Evolutionary conservation across 2,113 vertebrate species (phyloP), one percentile per base, ranked within the genome.

Genomic region (Thinocorus orbignyianus): DNA sequence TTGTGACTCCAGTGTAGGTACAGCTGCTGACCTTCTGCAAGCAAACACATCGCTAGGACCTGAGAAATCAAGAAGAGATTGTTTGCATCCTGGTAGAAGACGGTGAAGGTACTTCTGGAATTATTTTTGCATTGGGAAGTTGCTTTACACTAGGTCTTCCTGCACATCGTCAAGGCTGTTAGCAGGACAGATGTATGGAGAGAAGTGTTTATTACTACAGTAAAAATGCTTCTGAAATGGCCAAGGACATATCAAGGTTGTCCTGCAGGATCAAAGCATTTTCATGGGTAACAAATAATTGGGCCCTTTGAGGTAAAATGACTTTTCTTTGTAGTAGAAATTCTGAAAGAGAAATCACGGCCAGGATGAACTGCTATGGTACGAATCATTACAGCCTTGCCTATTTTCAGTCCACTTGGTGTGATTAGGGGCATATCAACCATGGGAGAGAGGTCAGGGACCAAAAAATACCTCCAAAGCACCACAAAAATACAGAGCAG

Each of bases 1-100:
- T 99, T 99, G 97, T 99, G 99, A 94, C 97, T 98, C 97, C 98
- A 99, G 97, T 99, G 99, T 25, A 99, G 97, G 60, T 99, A 98
- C 35, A 99, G 95, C 84, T 99, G 98, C 91, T 99, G 98, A 26
- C 98, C 98, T 96, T 99, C 98, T 93, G 98, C 97, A 8, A 99
- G 97, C 95, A 99, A 97, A 92, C 99, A 99, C 92, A 98, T 86
- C 0, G 98, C 98, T 49, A 99, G 83, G 57, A 99, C 96, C 99
- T 99, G 97, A 30, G 94, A 93, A 96, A 92, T 62, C 69, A 98
- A 95, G 95, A 68, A 92, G 35, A 88, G 7, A 66, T 44, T 42
- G 37, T 70, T 85, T 76, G 39, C 19, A 71, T 58, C 60, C 48
- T 70, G 55, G 18, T 54, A 60, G 39, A 62, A 81, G 22, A 16